Conservation (phyloP, 92 coral and sea anemone species). For the Phenganax subtilis region DNA sequence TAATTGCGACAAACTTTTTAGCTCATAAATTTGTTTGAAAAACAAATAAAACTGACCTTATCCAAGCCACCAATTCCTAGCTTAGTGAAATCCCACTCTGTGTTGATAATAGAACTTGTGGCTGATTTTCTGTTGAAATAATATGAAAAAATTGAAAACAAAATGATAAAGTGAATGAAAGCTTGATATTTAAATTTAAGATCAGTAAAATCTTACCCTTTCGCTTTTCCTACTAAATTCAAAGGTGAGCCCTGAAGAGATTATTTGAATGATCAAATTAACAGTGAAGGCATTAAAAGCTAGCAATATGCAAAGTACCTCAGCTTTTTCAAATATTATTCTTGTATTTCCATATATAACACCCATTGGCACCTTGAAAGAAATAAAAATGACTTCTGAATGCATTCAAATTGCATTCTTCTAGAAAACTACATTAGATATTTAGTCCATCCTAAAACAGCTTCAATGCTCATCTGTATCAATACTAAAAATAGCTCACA, state of each 20-base stretch:
- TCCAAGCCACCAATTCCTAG: conserved; percentile 98
- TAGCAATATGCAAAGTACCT: conserved; percentile 41
- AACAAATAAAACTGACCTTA: conserved; percentile 52
- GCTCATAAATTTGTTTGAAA: not conserved
- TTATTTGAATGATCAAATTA: not conserved
- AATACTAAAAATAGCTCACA: conserved; percentile 8
- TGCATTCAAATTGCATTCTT: too few species aligned
- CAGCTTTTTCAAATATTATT: conserved; percentile 88
- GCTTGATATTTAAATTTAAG: not conserved
- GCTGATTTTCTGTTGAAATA: conserved; percentile 66
- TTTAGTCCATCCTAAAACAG: too few species aligned
- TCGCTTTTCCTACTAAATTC: conserved; percentile 42
- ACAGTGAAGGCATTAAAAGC: not conserved
- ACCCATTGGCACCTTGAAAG: conserved; percentile 70
- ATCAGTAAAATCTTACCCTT: conserved; percentile 30
- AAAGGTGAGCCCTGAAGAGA: conserved; percentile 71
- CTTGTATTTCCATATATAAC: conserved; percentile 84
- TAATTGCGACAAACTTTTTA: not conserved
- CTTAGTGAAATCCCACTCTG: conserved; percentile 97
- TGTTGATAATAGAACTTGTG: conserved; percentile 92
- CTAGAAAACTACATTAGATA: not conserved
- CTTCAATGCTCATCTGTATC: not conserved
- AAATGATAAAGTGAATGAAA: not conserved
- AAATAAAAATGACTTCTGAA: not conserved
- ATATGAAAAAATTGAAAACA: not conserved